These are phyloP conservation scores for Anguilla marmorata DNA, from an alignment of 2,797 vertebrate species.

Conservation along the genomic window DNA sequence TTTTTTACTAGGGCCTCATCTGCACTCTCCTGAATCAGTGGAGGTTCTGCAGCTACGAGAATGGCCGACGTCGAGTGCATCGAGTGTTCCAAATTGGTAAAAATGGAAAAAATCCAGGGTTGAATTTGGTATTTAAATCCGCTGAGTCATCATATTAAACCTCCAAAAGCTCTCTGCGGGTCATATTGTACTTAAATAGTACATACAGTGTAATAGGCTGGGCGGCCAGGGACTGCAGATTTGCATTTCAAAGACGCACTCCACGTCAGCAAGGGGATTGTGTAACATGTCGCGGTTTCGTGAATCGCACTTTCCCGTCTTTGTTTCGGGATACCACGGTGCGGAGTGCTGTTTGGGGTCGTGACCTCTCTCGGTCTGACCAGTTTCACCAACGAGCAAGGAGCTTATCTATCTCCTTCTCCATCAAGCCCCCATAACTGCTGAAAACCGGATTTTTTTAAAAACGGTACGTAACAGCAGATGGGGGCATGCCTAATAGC, in stretches of 20 bases:
- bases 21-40: not conserved
- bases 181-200: not conserved
- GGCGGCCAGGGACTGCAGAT: not conserved
- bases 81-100: not conserved
- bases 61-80: not conserved
- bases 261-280: not conserved
- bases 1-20: not conserved
- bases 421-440: not conserved
- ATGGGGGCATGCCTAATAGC: not conserved
- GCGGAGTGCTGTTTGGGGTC: not conserved
- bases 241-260: not conserved
- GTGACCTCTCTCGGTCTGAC: not conserved
- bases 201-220: not conserved
- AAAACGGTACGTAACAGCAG: not conserved
- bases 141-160: not conserved
- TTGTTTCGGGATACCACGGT: not conserved
- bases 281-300: not conserved
- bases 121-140: not conserved
- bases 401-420: not conserved
- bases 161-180: not conserved
- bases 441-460: not conserved
- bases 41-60: not conserved
- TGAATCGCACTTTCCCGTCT: not conserved
- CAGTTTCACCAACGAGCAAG: not conserved
- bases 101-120: not conserved